Evolutionary conservation across 1,140 invertebrate genomes (phyloP), one percentile per base, ranked within the genome.

Genomic region (Sycophila sp.): DNA sequence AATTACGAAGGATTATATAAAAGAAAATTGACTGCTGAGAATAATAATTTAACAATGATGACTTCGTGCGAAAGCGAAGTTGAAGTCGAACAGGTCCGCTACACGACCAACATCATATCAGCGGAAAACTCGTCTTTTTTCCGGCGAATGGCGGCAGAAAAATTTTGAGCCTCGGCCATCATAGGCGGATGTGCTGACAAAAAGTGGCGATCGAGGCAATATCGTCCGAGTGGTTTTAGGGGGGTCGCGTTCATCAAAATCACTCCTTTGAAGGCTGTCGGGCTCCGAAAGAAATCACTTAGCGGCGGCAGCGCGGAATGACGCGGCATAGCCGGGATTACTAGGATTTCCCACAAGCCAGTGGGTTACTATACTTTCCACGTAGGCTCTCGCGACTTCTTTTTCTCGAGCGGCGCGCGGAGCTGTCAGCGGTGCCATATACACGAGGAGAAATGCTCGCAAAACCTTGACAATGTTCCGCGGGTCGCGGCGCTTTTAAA

Each of bases 331-430:
- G 55, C 62, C 42, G 26, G 42, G 38, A 71, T 71, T 59, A 65
- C 62, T 49, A 67, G 64, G 58, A 72, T 72, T 71, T 67, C 64
- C 64, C 56, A 62, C 53, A 59, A 71, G 62, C 70, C 63, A 62
- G n/a, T 72, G 38, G 64, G 58, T 66, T 65, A 70, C 69, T 70
- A 49, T 71, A 66, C 69, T 71, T 71, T 71, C 69, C 62, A 51
- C 62, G 62, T 66, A 70, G 13, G n/a, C 11, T 22, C 10, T 0
- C 10, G 32, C 19, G 58, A 26, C 36, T 36, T 28, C 17, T 30
- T n/a, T 64, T 56, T 55, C 55, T 67, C 53, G 58, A 15, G 13
- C 1, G 13, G 26, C 6, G 36, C 67, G 45, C 4, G 38, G 28
- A 5, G 38, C 51, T 26, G 5, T 30, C 17, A 17, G 30, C 58